phyloP scores from a whole-genome alignment of 64 coral and sea anemone genomes.

The Montipora cactus region DNA sequence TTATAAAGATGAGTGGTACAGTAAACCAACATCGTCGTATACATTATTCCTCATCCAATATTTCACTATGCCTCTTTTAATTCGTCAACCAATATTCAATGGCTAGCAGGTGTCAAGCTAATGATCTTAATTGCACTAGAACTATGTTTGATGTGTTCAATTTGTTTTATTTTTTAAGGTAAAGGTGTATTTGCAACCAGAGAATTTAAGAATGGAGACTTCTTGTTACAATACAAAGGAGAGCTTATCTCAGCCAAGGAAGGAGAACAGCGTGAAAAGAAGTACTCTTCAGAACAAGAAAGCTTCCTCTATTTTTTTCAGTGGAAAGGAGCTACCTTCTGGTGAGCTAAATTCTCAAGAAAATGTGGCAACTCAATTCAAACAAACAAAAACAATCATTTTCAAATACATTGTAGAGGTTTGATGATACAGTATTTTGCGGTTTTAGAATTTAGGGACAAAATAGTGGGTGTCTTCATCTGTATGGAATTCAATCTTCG shows the following conservation, averaged over 20 bases:
- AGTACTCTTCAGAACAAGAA: constrained; percentile 46
- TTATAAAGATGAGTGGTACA: neutral
- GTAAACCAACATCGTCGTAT: neutral
- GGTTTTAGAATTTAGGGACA: constrained; percentile 22
- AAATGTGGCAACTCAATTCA: constrained; percentile 12
- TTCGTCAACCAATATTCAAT: constrained; percentile 4
- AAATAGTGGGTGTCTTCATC: constrained; percentile 21
- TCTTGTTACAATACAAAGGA: constrained; percentile 58
- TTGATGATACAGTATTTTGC: neutral
- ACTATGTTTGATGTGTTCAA: constrained; percentile 41
- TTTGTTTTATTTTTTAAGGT: constrained; percentile 59
- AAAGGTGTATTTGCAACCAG: constrained; percentile 67
- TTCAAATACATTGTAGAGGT: no score
- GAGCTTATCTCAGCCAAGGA: constrained; percentile 52
- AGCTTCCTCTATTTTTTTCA: neutral
- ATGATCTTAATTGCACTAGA: neutral
- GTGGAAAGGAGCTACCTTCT: no score
- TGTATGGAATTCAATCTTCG: constrained; percentile 25
- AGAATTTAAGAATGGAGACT: constrained; percentile 60
- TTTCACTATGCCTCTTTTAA: constrained; percentile 22
- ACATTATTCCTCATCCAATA: constrained; percentile 33
- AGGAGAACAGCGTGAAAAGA: constrained; percentile 50
- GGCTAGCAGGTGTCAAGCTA: neutral
- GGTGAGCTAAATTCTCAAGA: neutral
- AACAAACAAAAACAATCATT: no score